These are phyloP conservation scores for Lagopus leucura DNA, from an alignment of 2,113 vertebrate species.

Conservation along the genomic window DNA sequence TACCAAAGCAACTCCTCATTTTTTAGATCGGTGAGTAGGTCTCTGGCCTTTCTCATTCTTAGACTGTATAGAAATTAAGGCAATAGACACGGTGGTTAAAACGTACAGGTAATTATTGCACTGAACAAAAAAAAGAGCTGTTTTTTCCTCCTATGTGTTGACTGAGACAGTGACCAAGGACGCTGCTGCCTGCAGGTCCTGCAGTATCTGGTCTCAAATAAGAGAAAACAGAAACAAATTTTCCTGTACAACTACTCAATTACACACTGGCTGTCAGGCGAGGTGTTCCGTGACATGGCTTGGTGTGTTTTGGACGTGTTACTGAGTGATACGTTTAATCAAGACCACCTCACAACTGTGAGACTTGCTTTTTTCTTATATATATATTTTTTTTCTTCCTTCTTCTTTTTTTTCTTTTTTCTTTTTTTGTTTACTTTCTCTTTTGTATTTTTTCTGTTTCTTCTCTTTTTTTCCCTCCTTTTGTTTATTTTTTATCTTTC, in stretches of 20 bases:
- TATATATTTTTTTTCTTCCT: rapidly evolving
- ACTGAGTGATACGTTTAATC: slow-evolving; percentile 69
- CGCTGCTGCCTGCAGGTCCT: background rate
- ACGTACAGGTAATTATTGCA: background rate
- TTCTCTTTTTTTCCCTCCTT: no score
- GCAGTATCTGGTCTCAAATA: background rate
- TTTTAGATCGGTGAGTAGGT: background rate
- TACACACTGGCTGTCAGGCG: background rate
- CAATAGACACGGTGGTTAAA: background rate
- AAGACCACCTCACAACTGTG: slow-evolving; percentile 41
- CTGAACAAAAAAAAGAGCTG: background rate
- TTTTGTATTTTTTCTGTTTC: background rate
- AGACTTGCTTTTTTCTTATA: background rate
- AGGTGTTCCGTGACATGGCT: slow-evolving; percentile 32
- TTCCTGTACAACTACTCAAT: slow-evolving; percentile 31
- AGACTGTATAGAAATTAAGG: background rate
- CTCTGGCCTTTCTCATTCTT: background rate
- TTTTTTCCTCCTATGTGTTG: background rate
- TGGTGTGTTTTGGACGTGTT: slow-evolving; percentile 21
- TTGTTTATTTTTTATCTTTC: background rate
- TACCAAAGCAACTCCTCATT: background rate
- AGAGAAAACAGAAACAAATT: slow-evolving; percentile 20
- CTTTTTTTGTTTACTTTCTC: no score
- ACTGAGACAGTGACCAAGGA: background rate
- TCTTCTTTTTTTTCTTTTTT: rapidly evolving